Evolutionary conservation across 2,797 vertebrate species (phyloP), one percentile per base, ranked within the genome.

Genomic region (Calcarius lapponicus): DNA sequence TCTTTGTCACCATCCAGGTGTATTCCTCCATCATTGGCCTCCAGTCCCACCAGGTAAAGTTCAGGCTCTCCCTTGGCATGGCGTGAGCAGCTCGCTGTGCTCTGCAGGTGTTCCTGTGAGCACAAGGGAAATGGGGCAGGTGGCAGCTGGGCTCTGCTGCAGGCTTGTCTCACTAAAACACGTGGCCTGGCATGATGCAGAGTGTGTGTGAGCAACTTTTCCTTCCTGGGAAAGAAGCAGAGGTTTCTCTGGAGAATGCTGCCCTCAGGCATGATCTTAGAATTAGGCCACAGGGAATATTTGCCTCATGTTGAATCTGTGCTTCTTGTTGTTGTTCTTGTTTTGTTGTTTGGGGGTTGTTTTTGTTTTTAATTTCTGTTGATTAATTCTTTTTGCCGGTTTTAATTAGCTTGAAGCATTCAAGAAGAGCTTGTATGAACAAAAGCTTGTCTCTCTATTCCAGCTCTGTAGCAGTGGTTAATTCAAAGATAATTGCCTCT

Each of bases 11-110:
- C 75, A 99, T 99, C 94, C 98, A 99, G 96, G 99, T 98, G 1
- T 99, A 99, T 93, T 99, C 99, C 16, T 99, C 99, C 53, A 99
- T 99, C 88, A 99, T 99, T 60, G 99, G 99, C 61, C 98, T 99
- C 47, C 98, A 98, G 81, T 99, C 99, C 56, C 99, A 99, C 88
- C 99, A 99, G 99, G 99, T 99, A 97, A 82, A 20, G 74, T 70
- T 72, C 25, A 22, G 11, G 32, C 25, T 65, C 12, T 53, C 34
- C 34, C 28, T 53, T 61, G 70, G 64, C 14, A 8, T 0, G 0
- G 20, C 0, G 0, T 42, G 51, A 91, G 65, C 71, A 66, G 28
- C 61, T 78, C 0, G 0, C 73, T 60, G 31, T 72, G 13, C 26
- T 70, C 8, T 24, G 6, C 1, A 2, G 34, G 28, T 48, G 61